Conservation (phyloP, 2,888 invertebrate species). For the Caenorhabditis sulstoni region DNA sequence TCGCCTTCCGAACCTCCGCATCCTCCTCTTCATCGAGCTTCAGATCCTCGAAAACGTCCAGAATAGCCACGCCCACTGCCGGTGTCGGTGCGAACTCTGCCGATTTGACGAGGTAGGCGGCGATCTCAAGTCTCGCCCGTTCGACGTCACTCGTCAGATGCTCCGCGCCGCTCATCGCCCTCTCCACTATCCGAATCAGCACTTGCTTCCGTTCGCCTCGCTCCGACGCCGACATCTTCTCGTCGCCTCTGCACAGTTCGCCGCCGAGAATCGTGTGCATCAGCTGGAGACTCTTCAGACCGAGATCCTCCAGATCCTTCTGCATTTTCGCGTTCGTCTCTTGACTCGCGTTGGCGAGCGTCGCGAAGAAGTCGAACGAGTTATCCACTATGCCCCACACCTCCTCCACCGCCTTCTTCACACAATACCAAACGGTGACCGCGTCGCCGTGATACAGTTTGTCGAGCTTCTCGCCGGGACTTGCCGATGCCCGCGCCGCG, state of each 20-base stretch:
- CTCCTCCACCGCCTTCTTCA: conserved; percentile 39
- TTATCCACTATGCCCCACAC: conserved; percentile 37
- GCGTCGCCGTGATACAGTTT: conserved; percentile 44
- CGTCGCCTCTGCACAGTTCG: conserved; percentile 36
- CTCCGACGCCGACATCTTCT: conserved; percentile 28
- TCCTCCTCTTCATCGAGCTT: conserved; percentile 35
- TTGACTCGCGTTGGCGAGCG: conserved; percentile 4
- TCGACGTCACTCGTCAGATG: conserved; percentile 29
- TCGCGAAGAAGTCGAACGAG: conserved; percentile 33
- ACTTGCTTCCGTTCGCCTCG: conserved; percentile 13
- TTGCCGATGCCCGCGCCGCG: background rate
- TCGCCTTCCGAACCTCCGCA: conserved; percentile 11
- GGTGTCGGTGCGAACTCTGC: conserved; percentile 41
- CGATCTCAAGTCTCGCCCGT: conserved; percentile 15
- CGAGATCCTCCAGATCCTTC: conserved; percentile 48
- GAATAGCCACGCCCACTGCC: conserved; percentile 28
- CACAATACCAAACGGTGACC: conserved; percentile 34
- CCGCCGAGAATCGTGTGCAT: conserved; percentile 32
- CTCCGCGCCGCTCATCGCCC: conserved; percentile 20
- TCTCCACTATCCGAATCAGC: conserved; percentile 28
- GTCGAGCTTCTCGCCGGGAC: background rate
- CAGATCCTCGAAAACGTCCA: conserved; percentile 49
- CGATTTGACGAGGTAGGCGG: conserved; percentile 21
- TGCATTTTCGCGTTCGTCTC: conserved; percentile 26
- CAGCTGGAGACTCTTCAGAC: conserved; percentile 33